Evolutionary conservation across 2,888 invertebrate species (phyloP), one percentile per base, ranked within the genome.

Genomic region (Aphodius granarius): DNA sequence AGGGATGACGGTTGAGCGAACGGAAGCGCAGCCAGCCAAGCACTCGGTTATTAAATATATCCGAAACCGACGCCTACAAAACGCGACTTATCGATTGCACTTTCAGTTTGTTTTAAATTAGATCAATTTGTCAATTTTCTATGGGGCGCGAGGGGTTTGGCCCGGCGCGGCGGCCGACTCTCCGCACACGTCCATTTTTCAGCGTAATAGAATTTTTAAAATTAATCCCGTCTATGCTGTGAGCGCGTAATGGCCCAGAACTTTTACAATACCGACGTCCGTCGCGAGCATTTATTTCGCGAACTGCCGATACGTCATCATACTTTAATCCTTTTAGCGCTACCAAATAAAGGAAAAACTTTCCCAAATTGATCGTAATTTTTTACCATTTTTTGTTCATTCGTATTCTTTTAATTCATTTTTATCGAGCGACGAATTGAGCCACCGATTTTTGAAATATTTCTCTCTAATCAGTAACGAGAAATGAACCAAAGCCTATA

Each of bases 91-190:
- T 78, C 77, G 78, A 78, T 78, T 78, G 74, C 77, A 77, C 23
- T 75, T 75, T 74, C 73, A 78, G 77, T 78, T 78, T 78, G 77
- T 75, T 78, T 79, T 77, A 79, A 79, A 79, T 79, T 79, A 78
- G 72, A 75, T 78, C 77, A 76, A 78, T 78, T 78, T 78, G 75
- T 78, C 79, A 78, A 77, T 78, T 78, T 75, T 72, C 75, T 68
- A 71, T 75, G 73, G 22, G 65, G 23, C 18, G 17, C 16, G 22
- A 20, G 73, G 9, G 19, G 16, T n/a, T n/a, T n/a, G n/a, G 5
- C 43, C 17, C 16, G 22, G 13, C 63, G 21, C 68, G n/a, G 15
- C 15, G 43, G 16, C 21, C 20, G 72, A 21, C 63, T 18, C 21
- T 18, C 16, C 68, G 9, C 9, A 4, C 23, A 18, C 73, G 68